Evolutionary conservation across 2,797 vertebrate species (phyloP).

Genomic region (Pangasius macronema): DNA sequence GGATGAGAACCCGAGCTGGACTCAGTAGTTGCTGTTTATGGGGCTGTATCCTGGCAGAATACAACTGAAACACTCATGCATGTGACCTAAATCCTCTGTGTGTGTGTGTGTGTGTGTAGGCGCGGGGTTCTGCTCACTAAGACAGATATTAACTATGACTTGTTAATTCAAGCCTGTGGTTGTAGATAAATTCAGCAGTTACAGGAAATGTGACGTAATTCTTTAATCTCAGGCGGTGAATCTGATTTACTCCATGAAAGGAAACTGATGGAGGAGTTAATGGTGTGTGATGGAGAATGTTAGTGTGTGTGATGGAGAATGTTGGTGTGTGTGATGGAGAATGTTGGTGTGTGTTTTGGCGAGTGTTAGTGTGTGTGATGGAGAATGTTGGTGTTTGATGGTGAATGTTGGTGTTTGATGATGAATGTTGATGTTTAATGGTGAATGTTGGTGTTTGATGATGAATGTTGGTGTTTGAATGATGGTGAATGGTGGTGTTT

Average conservation of each 20-base stretch:
- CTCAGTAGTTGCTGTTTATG: constrained; percentile 31
- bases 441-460: too few relatives aligned
- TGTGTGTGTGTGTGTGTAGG: constrained; percentile 22
- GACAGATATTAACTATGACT: constrained; percentile 39
- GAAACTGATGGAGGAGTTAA: background rate
- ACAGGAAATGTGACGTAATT: background rate
- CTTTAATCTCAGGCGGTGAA: background rate
- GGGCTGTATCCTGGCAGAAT: constrained; percentile 48
- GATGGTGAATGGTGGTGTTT: too few relatives aligned
- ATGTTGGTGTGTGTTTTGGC: too few relatives aligned
- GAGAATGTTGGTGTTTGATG: too few relatives aligned
- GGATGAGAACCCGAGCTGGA: background rate
- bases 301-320: too few relatives aligned
- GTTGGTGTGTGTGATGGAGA: too few relatives aligned
- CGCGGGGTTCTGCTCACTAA: background rate
- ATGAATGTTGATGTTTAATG: too few relatives aligned
- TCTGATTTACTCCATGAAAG: background rate
- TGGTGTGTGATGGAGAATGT: too few relatives aligned
- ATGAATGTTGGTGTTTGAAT: too few relatives aligned
- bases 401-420: too few relatives aligned
- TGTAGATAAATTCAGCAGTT: background rate
- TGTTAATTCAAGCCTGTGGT: background rate
- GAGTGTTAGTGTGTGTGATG: too few relatives aligned
- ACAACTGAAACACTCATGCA: background rate
- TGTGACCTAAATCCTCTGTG: constrained; percentile 50